phyloP scores from a whole-genome alignment of 2,797 vertebrate species.

The Anisognathus igniventris region DNA sequence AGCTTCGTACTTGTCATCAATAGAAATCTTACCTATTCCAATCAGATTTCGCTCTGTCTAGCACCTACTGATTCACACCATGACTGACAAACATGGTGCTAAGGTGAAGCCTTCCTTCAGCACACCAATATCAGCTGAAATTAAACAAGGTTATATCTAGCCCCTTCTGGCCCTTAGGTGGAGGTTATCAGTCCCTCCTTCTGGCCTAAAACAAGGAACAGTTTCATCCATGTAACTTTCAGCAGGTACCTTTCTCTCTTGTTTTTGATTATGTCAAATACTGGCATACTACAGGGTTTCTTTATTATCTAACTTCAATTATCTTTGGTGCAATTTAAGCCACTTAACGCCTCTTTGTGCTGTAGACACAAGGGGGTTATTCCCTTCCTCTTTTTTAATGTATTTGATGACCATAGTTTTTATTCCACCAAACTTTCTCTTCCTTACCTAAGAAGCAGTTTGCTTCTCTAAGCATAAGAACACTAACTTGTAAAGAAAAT shows the following conservation, averaged over 20 bases:
- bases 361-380: neutral
- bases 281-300: neutral
- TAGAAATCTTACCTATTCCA: neutral
- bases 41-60: neutral
- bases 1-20: neutral
- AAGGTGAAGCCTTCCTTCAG: neutral
- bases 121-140: neutral
- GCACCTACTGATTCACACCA: neutral
- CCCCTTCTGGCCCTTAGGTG: neutral
- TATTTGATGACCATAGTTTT: neutral
- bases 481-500: neutral
- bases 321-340: neutral
- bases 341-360: neutral
- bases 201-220: neutral
- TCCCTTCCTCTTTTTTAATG: rapidly evolving
- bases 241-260: neutral
- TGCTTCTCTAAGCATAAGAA: neutral
- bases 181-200: neutral
- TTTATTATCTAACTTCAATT: neutral
- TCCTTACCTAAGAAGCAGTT: neutral
- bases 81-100: neutral
- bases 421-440: neutral
- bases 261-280: neutral
- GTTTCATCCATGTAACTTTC: neutral
- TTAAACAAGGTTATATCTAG: neutral